Evolutionary conservation across 1,140 invertebrate species (phyloP), one percentile per base, ranked within the genome.

Genomic region (Ganaspis sp.): DNA sequence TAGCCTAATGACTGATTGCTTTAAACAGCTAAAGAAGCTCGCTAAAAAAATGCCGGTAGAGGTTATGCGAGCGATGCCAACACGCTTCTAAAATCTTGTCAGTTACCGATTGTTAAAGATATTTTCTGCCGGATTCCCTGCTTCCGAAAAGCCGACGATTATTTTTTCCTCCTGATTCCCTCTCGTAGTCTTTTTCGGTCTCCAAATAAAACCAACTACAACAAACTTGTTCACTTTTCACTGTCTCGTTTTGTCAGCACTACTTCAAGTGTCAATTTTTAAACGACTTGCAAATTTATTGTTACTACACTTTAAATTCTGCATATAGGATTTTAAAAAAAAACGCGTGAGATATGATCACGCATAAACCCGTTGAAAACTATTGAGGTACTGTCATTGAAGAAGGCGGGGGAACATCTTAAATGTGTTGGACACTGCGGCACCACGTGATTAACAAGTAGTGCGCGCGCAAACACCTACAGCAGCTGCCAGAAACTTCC

Each of bases 11-110:
- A 76, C 26, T 74, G 64, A 64, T 76, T 78, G 74, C 70, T 64
- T 64, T 74, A 84, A 82, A 78, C 80, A 74, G 78, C 76, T 76
- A 80, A 82, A 77, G 78, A 84, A 76, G 75, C 74, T 82, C 78
- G 77, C 49, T 58, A 78, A 82, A 77, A 73, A 69, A 81, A 78
- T 77, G 80, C 74, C 74, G 70, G 58, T 53, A 77, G 70, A 42
- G 69, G 73, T 53, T 76, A 72, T 69, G 58, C 70, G 9, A 73
- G 23, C 29, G 21, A 74, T 38, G 45, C 26, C 75, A 49, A 72
- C 74, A 76, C 80, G 72, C 74, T 76, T 73, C 34, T 64, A 74
- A 76, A 58, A 64, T 74, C n/a, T 45, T 53, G 37, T 54, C 71
- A 78, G 34, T 77, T 73, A 72, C 54, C 70, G 75, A 72, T 64